These are phyloP conservation scores for Saccostrea cuccullata DNA, from an alignment of 1,140 invertebrate genomes.

Conservation along the genomic window DNA sequence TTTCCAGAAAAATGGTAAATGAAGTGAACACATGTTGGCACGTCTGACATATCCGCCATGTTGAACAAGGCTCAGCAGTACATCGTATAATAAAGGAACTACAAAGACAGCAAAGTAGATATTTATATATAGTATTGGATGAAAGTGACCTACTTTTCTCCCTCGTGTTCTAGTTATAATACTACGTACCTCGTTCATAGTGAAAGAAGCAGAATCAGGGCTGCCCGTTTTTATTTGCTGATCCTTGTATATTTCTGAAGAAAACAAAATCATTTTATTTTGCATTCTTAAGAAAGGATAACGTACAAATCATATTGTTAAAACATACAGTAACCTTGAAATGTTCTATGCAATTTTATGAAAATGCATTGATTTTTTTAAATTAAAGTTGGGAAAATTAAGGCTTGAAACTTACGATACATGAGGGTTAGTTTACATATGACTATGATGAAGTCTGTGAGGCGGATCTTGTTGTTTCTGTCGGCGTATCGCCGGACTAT, in stretches of 20 bases:
- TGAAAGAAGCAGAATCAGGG: constrained; percentile 40
- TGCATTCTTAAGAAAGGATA: too few species aligned
- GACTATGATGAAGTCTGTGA: constrained; percentile 68
- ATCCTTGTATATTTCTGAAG: constrained; percentile 45
- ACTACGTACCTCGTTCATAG: constrained; percentile 44
- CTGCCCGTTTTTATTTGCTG: constrained; percentile 30
- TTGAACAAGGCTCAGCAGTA: neutral
- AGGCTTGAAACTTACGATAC: constrained; percentile 64
- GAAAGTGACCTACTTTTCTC: neutral
- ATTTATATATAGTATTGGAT: neutral
- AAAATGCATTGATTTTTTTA: too few species aligned
- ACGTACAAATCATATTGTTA: too few species aligned
- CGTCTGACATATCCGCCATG: neutral
- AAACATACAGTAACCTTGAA: too few species aligned
- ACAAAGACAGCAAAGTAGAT: neutral
- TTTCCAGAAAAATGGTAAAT: neutral
- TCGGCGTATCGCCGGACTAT: constrained; percentile 71
- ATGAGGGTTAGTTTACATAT: constrained; percentile 66
- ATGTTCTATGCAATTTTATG: too few species aligned
- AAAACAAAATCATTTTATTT: neutral
- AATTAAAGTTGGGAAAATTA: neutral
- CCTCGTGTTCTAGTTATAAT: neutral
- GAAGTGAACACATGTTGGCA: neutral
- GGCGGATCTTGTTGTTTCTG: constrained; percentile 60
- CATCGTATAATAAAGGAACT: constrained; percentile 12